Evolutionary conservation across 2,113 vertebrate genomes (phyloP).

Genomic region (Potamarius usumacintae): DNA sequence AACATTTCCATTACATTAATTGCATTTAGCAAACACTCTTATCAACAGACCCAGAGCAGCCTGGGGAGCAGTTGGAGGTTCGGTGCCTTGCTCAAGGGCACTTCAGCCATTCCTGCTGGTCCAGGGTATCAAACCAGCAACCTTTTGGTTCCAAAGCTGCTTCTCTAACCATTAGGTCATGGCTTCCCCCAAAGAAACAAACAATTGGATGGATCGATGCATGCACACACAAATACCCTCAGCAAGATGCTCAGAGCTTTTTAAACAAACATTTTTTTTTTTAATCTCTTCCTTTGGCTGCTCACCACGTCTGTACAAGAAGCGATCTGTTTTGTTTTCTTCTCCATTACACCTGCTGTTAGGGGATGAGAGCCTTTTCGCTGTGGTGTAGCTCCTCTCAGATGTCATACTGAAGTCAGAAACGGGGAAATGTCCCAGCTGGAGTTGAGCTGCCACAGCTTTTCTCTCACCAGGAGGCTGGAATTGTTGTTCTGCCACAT

Average conservation of each 20-base stretch:
- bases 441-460: conserved; percentile 33
- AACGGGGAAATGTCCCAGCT: not conserved
- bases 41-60: no score
- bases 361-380: conserved; percentile 45
- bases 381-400: conserved; percentile 14
- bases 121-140: no score
- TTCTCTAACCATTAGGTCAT: no score
- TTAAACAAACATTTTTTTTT: conserved; percentile 34
- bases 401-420: conserved; percentile 48
- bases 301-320: conserved; percentile 24
- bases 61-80: no score
- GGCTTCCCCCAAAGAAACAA: not conserved
- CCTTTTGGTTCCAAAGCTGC: no score
- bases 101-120: no score
- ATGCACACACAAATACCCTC: not conserved
- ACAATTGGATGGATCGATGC: conserved; percentile 10
- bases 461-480: not conserved
- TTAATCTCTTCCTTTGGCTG: conserved; percentile 30
- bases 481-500: not conserved
- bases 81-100: no score
- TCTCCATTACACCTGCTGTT: conserved; percentile 48
- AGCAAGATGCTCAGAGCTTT: not conserved
- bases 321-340: conserved; percentile 48
- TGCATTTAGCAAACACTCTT: no score
- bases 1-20: not conserved